Evolutionary conservation across 2,888 invertebrate genomes (phyloP).

Genomic region (Eupeodes latifasciatus): DNA sequence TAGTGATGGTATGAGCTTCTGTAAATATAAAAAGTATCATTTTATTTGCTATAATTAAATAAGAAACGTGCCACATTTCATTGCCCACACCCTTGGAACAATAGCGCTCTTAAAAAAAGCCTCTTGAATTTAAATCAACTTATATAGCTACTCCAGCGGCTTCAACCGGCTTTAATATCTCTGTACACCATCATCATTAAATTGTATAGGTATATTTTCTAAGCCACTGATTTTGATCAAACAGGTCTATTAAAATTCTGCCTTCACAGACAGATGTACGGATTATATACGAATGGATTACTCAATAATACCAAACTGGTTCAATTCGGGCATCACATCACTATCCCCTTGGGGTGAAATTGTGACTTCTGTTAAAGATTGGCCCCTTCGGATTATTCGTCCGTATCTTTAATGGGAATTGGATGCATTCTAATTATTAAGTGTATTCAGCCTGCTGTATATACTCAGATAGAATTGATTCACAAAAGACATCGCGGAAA

Average conservation of each 20-base stretch:
- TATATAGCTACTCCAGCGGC: no score
- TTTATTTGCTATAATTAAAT: background rate
- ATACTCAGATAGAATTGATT: conserved; percentile 13
- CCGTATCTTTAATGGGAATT: background rate
- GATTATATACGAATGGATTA: background rate
- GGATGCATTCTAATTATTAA: conserved; percentile 65
- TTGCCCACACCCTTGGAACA: background rate
- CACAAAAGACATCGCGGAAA: background rate
- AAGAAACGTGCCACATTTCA: background rate
- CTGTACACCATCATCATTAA: background rate
- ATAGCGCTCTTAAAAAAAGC: background rate
- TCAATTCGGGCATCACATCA: conserved; percentile 12
- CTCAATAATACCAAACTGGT: conserved; percentile 44
- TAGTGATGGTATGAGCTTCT: no score
- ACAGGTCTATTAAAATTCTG: conserved; percentile 51
- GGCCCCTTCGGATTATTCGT: background rate
- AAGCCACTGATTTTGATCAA: conserved; percentile 1
- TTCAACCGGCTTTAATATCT: no score
- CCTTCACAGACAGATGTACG: conserved; percentile 33
- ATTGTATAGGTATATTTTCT: background rate
- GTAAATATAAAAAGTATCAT: background rate
- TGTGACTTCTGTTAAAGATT: conserved; percentile 7
- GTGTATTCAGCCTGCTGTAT: background rate
- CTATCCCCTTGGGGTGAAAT: conserved; percentile 36
- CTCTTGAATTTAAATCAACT: background rate